Evolutionary conservation across 2,113 vertebrate species (phyloP), one percentile per base, ranked within the genome.

Genomic region (Nibea coibor): DNA sequence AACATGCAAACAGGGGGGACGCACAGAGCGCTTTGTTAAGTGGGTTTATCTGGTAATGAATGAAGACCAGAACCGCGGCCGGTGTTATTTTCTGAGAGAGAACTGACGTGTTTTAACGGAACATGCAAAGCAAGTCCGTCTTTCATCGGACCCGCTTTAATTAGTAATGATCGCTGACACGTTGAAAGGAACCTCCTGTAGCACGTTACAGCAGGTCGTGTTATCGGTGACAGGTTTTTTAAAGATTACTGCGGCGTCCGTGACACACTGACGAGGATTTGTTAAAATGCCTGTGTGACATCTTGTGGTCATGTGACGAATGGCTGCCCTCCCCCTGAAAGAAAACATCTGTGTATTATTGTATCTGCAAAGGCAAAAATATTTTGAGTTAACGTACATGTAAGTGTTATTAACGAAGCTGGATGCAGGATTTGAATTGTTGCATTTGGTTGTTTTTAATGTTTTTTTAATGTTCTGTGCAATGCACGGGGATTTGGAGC

Each of bases 11-110:
- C 81, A 78, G 16, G 56, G 16, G 56, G 63, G 54, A 84, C n/a
- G 56, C 76, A 82, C 65, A 61, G 74, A 57, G 19, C 50, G 39
- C 86, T 87, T 78, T 82, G 83, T 83, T 54, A 83, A 84, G 81
- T 84, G 77, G 39, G 65, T 78, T 45, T 80, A 75, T 82, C 82
- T 76, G 70, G 72, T 80, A 85, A 88, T 88, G 82, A 90, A 71
- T 75, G 65, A 61, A 65, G 65, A 15, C 61, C 77, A 22, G 45
- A 82, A 70, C 64, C 54, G 39, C 43, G 39, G 26, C 16, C 43
- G 31, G 42, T 14, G 0, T 17, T 5, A 4, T 79, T 74, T 71
- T 53, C 43, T 16, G 26, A 54, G 51, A 28, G 11, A 45, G 19
- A 68, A 39, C 24, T n/a, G 47, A 31, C 28, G 28, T 31, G 2